Percentiles rank a stretch among this genome's conserved stretches.
These are phyloP conservation scores for Sebastes wilsoni DNA, from an alignment of 2,797 vertebrate species.

Conservation along the genomic window DNA sequence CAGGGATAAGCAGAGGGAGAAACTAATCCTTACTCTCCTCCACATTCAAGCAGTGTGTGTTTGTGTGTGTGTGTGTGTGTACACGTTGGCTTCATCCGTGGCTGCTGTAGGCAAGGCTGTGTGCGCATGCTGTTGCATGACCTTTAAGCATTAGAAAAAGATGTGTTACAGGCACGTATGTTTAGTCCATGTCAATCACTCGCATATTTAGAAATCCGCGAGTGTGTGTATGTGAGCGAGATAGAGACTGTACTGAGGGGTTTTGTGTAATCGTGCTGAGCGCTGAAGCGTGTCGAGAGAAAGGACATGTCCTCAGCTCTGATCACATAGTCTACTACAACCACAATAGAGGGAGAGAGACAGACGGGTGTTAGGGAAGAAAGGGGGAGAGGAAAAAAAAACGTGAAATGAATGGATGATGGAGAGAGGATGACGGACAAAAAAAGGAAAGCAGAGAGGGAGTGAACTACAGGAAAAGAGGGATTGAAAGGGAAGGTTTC, in stretches of 20 bases:
- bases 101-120: constrained; percentile 41
- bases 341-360: constrained; percentile 60
- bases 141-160: constrained; percentile 54
- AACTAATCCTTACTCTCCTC: constrained; percentile 69
- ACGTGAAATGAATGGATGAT: constrained; percentile 63
- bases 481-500: constrained; percentile 32
- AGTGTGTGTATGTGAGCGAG: constrained; percentile 14
- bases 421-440: constrained; percentile 35
- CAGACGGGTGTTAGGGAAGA: constrained; percentile 49
- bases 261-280: constrained; percentile 82
- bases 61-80: neutral
- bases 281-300: constrained; percentile 74
- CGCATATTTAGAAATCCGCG: constrained; percentile 43
- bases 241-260: constrained; percentile 62
- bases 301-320: constrained; percentile 80
- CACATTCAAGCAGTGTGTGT: constrained; percentile 51
- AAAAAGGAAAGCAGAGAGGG: constrained; percentile 13
- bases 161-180: constrained; percentile 42
- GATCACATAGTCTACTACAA: constrained; percentile 72
- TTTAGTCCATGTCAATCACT: constrained; percentile 62
- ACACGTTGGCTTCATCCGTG: constrained; percentile 7
- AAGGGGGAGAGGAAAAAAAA: constrained; percentile 39
- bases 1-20: constrained; percentile 71
- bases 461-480: constrained; percentile 9
- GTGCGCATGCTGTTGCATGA: constrained; percentile 40